These are phyloP conservation scores for Etheostoma spectabile DNA, from an alignment of 2,113 vertebrate species.

Conservation along the genomic window DNA sequence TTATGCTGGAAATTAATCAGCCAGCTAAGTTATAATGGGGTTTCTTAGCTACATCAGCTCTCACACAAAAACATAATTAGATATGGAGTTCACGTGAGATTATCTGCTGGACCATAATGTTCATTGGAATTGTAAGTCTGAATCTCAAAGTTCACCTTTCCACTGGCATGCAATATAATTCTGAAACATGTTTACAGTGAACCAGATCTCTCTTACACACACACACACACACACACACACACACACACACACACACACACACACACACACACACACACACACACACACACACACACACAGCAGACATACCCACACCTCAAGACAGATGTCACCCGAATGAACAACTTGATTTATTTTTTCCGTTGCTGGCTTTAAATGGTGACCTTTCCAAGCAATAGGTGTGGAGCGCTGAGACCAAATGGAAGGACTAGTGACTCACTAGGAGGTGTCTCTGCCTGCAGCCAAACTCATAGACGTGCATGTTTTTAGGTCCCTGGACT, in stretches of 20 bases:
- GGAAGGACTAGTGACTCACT: conserved; percentile 38
- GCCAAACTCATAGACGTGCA: conserved; percentile 64
- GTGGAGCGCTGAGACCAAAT: conserved; percentile 34
- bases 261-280: not conserved
- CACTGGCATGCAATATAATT: not conserved
- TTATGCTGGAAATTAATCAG: not conserved
- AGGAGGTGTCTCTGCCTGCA: conserved; percentile 56
- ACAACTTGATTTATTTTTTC: conserved; percentile 47
- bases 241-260: not conserved
- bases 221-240: too few relatives aligned
- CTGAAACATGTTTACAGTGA: too few relatives aligned
- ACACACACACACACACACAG: not conserved
- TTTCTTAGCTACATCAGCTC: conserved; percentile 1
- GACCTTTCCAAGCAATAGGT: conserved; percentile 65
- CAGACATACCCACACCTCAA: conserved; percentile 30
- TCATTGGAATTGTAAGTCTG: not conserved
- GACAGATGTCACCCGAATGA: conserved; percentile 56
- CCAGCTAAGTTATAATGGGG: not conserved
- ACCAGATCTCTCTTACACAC: too few relatives aligned
- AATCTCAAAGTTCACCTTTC: not conserved
- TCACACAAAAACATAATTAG: conserved; percentile 5
- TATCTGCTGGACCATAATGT: not conserved
- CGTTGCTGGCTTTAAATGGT: conserved; percentile 35
- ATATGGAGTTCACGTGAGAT: not conserved
- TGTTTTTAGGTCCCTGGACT: conserved; percentile 52